Conservation (phyloP, 2,797 vertebrate species). For the Sorex maritimensis region DNA sequence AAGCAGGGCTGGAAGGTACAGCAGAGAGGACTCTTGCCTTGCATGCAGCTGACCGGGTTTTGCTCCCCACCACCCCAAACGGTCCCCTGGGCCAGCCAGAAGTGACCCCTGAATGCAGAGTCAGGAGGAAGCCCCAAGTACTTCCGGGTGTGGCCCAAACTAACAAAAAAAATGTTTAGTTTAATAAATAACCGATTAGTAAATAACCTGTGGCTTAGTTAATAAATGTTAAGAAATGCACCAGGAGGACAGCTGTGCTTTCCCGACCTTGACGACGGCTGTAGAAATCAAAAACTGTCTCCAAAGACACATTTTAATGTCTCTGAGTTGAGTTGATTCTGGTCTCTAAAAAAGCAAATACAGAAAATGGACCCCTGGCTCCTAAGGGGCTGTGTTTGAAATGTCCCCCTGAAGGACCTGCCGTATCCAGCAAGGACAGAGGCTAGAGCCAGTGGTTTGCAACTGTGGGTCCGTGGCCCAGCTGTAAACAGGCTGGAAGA, state of each 20-base stretch:
- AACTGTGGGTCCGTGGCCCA: too few species aligned
- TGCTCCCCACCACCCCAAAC: too few species aligned
- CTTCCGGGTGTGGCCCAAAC: too few species aligned
- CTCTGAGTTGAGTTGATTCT: background rate
- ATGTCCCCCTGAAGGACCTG: background rate
- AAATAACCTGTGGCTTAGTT: background rate
- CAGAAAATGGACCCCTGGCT: background rate
- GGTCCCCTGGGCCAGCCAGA: too few species aligned
- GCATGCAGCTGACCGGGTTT: too few species aligned
- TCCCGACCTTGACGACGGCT: background rate
- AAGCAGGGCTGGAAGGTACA: background rate
- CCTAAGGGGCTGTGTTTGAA: background rate
- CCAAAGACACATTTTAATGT: slow-evolving; percentile 2
- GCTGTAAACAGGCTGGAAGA: too few species aligned
- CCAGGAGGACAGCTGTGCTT: background rate
- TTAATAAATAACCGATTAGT: too few species aligned
- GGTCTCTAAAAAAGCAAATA: background rate
- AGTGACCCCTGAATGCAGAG: too few species aligned
- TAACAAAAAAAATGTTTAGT: background rate
- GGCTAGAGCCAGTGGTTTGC: too few species aligned
- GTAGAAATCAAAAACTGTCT: slow-evolving; percentile 31
- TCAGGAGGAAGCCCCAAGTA: too few species aligned
- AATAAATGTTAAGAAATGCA: background rate
- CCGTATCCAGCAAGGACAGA: background rate
- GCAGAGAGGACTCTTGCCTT: too few species aligned